Evolutionary conservation across 1,140 invertebrate genomes (phyloP), one percentile per base, ranked within the genome.

Genomic region (Aricia agestis): DNA sequence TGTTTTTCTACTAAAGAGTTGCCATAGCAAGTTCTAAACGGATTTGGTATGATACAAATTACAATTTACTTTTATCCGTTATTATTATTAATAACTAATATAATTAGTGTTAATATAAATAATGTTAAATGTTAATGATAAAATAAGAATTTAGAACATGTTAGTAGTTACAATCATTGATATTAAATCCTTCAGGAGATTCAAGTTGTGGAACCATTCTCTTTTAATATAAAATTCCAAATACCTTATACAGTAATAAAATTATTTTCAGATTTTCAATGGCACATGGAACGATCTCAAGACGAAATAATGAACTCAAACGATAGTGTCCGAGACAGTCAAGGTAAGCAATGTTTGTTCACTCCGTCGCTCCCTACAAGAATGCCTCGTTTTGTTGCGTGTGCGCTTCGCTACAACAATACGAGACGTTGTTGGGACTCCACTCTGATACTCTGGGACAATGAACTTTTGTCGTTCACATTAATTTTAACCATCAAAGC

Each of bases 281-380:
- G 92, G 92, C 91, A 92, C 73, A 89, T 91, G 85, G 91, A 92
- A 83, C 82, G 89, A 92, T 92, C 91, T 91, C 91, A 92, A 85
- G 91, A 92, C 74, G 91, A 92, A 84, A 82, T 90, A 66, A 88
- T 88, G 81, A 86, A 89, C 80, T 89, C 83, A 68, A 88, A 85
- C 80, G 90, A 92, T 79, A 87, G 90, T 82, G 87, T 85, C 69
- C 82, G 92, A 82, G 92, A 92, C 72, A 87, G 87, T 72, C 90
- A 92, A 92, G 92, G 92, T 92, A 91, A 92, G 92, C 79, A n/a
- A 68, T 52, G 77, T 65, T 67, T 70, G 68, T 63, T 63, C 59
- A 63, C 45, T 63, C 18, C 59, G 59, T 63, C 59, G 59, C 59
- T 63, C 59, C 59, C 59, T 18, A 63, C 19, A 18, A 63, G 10